Conservation (phyloP, 2,113 vertebrate genomes). For the Mirounga angustirostris region DNA sequence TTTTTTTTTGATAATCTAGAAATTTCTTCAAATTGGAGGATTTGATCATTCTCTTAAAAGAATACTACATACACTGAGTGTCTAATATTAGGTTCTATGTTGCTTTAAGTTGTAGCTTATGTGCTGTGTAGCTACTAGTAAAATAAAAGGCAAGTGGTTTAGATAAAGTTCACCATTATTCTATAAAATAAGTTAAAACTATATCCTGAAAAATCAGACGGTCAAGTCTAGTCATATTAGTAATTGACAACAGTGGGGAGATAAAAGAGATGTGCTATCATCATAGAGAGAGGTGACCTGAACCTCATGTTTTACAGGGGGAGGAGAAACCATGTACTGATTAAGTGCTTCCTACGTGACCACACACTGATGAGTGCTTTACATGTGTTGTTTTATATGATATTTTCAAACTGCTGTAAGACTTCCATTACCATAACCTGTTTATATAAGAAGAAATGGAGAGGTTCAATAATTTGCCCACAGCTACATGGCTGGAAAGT, state of each 20-base stretch:
- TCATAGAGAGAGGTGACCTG: not conserved
- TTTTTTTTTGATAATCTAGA: conserved; percentile 25
- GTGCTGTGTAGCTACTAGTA: not conserved
- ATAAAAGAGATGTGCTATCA: not conserved
- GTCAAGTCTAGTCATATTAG: not conserved
- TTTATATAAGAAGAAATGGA: conserved; percentile 10
- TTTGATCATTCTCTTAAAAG: conserved; percentile 34
- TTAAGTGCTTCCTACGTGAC: not conserved
- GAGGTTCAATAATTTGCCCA: not conserved
- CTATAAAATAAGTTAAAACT: conserved; percentile 21
- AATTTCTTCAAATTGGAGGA: not conserved
- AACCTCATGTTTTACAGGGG: not conserved
- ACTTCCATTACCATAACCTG: not conserved
- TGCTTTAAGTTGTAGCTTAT: not conserved
- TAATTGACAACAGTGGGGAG: not conserved
- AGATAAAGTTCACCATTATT: conserved; percentile 10
- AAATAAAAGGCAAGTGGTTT: conserved; percentile 14
- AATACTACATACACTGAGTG: not conserved
- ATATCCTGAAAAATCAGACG: not conserved
- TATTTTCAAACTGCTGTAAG: not conserved
- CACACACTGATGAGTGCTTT: not conserved
- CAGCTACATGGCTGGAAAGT: not conserved
- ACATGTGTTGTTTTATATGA: not conserved
- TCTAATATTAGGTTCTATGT: not conserved
- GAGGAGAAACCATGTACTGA: not conserved